phyloP scores from a whole-genome alignment of 2,888 invertebrate genomes.

The Glaucopsyche alexis region DNA sequence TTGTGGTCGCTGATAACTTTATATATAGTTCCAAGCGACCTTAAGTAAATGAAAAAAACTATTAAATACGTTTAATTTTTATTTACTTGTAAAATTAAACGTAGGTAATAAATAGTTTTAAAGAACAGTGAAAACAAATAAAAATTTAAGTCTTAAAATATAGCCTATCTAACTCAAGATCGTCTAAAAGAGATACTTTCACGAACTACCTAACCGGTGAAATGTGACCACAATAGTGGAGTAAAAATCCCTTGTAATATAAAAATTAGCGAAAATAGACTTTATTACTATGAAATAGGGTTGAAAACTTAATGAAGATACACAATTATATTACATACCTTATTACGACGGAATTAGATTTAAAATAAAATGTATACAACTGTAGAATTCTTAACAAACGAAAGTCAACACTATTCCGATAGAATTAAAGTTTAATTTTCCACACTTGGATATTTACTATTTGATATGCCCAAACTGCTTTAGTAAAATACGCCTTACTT shows the following conservation, averaged over 20 bases:
- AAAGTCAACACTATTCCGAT: neutral
- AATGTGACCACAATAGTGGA: neutral
- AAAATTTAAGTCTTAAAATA: no score
- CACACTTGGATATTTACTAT: neutral
- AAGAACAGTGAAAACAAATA: no score
- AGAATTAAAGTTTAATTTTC: neutral
- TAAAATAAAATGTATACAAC: constrained; percentile 13
- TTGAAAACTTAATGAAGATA: neutral
- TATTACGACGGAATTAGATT: constrained; percentile 4
- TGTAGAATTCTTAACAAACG: neutral
- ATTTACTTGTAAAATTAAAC: no score
- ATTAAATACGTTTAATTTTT: no score
- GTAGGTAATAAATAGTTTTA: no score
- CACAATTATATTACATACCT: constrained; percentile 2
- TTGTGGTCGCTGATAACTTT: no score
- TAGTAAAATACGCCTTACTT: neutral
- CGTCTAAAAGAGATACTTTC: neutral
- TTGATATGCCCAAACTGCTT: neutral
- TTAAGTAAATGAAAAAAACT: no score
- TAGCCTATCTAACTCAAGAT: neutral
- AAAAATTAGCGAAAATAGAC: neutral
- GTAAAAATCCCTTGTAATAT: neutral
- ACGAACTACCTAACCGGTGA: neutral
- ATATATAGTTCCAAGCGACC: no score
- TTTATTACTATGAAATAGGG: neutral